Evolutionary conservation across 2,888 invertebrate genomes (phyloP).

Genomic region (Creontiades dilutus): DNA sequence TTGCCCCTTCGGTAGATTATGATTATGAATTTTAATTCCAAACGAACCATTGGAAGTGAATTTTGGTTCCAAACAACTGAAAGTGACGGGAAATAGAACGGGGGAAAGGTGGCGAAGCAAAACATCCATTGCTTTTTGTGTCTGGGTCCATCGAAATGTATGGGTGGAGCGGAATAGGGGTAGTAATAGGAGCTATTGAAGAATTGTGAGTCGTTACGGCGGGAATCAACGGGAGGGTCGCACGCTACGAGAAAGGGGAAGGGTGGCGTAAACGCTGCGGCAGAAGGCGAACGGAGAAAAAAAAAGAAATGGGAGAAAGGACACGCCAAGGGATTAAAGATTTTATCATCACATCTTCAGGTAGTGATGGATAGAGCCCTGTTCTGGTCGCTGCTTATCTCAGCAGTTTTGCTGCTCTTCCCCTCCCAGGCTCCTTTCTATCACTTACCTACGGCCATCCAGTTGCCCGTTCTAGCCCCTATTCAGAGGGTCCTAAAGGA

Average conservation of each 20-base stretch:
- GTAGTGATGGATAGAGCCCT: conserved; percentile 53
- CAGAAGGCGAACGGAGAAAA: background rate
- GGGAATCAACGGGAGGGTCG: background rate
- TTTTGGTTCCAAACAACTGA: no score
- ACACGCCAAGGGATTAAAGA: conserved; percentile 54
- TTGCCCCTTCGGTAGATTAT: no score
- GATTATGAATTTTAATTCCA: no score
- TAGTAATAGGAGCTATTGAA: conserved; percentile 51
- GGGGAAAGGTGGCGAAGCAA: no score
- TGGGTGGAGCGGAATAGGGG: background rate
- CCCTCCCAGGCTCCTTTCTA: background rate
- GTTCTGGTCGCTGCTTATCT: conserved; percentile 47
- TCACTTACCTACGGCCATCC: conserved; percentile 26
- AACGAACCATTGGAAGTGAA: no score
- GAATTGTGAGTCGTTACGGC: conserved; percentile 47
- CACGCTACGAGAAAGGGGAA: background rate
- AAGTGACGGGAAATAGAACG: no score
- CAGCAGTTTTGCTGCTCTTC: background rate
- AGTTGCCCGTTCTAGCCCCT: conserved; percentile 14
- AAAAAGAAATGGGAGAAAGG: conserved; percentile 2
- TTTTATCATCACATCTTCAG: conserved; percentile 57
- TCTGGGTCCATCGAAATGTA: background rate
- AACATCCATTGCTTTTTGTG: no score
- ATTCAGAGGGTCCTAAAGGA: conserved; percentile 31
- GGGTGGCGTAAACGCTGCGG: conserved; percentile 44